Evolutionary conservation across 1,140 invertebrate species (phyloP).

Genomic region (Drosophila pallidifrons): DNA sequence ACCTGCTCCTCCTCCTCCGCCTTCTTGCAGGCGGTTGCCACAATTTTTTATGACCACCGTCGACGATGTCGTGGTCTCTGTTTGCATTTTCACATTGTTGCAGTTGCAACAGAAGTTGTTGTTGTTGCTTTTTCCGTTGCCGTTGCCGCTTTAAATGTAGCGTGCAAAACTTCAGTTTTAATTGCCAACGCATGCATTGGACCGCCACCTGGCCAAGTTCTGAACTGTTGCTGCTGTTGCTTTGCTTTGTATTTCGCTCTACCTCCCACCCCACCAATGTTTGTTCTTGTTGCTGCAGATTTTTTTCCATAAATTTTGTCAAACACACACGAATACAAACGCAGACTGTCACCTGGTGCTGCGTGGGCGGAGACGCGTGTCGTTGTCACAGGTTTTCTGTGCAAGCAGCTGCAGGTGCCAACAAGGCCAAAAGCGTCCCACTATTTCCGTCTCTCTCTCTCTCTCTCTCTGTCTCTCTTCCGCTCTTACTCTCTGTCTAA

Average conservation of each 20-base stretch:
- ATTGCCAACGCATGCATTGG: constrained; percentile 80
- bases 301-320: constrained; percentile 70
- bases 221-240: constrained; percentile 7
- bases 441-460: background rate
- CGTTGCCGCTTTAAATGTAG: constrained; percentile 76
- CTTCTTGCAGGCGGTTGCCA: constrained; percentile 54
- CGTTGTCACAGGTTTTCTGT: background rate
- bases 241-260: background rate
- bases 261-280: background rate
- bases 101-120: constrained; percentile 21
- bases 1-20: constrained; percentile 11
- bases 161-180: constrained; percentile 82
- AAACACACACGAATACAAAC: constrained; percentile 40
- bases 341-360: background rate
- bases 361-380: constrained; percentile 33
- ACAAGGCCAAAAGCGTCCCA: constrained; percentile 16
- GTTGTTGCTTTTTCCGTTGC: constrained; percentile 45
- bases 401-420: constrained; percentile 16
- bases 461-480: background rate
- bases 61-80: constrained; percentile 13
- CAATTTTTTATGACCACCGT: constrained; percentile 71
- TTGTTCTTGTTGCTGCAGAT: constrained; percentile 10
- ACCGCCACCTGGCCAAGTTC: constrained; percentile 59
- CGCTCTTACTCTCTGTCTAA: background rate
- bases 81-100: constrained; percentile 79